Evolutionary conservation across 53 echinoderm and acorn worm genomes (phyloP), one percentile per base, ranked within the genome.

Genomic region (Echinarachnius parma): DNA sequence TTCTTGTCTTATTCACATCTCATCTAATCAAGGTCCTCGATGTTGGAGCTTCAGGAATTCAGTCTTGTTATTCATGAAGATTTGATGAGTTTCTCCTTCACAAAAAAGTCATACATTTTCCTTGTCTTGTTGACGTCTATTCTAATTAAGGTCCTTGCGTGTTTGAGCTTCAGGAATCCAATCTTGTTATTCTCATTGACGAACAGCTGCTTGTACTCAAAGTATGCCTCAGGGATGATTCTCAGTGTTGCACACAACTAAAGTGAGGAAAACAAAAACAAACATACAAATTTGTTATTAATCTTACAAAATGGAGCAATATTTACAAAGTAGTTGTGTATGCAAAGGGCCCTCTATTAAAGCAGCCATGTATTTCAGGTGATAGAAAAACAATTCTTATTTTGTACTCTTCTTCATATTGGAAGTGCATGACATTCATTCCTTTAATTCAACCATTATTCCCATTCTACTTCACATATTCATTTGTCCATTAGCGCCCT

Each of bases 211-310:
- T 94, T 94, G 80, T 94, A 94, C 69, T 94, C 95, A 70, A 94
- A 90, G 80, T 90, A 94, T n/a, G 95, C 95, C 55, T 94, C 95
- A 0, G 95, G 95, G 24, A 94, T 86, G 63, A 94, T 87, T 25
- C 95, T 80, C 14, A 94, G 84, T 5, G 79, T 66, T 10, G 95
- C 95, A 84, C 95, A 94, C 58, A 94, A 66, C 95, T 94, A 42
- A 64, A 23, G 20, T 10, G 28, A 26, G 27, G 4, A 19, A 59
- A 59, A 4, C 5, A 27, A 59, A 26, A 59, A 7, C 42, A 39
- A 13, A 13, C 7, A n/a, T n/a, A n/a, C n/a, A n/a, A n/a, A n/a
- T n/a, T n/a, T n/a, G n/a, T n/a, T n/a, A n/a, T n/a, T n/a, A n/a
- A n/a, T n/a, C n/a, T n/a, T n/a, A n/a, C n/a, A n/a, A n/a, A n/a